Evolutionary conservation across 1,140 invertebrate genomes (phyloP).

Genomic region (Bicyclus anynana): DNA sequence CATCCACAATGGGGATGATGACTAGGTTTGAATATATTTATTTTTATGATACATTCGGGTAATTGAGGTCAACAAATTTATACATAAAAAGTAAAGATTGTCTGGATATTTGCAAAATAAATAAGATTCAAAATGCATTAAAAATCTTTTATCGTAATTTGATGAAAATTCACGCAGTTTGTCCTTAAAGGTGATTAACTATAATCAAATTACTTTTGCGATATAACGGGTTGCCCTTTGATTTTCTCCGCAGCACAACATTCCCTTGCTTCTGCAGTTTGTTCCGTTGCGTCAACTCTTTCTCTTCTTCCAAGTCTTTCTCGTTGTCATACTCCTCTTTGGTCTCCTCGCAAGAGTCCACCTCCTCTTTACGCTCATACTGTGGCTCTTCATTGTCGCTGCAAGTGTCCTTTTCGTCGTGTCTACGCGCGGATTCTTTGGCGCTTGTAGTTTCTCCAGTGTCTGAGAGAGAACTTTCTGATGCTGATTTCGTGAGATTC

Average conservation of each 20-base stretch:
- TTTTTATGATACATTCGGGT: too few species aligned
- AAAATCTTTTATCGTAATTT: too few species aligned
- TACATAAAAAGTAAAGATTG: too few species aligned
- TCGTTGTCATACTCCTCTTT: slow-evolving; percentile 56
- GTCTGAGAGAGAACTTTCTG: slow-evolving; percentile 91
- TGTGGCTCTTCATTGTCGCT: slow-evolving; percentile 78
- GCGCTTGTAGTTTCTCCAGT: slow-evolving; percentile 80
- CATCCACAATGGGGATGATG: too few species aligned
- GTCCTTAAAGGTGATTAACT: too few species aligned
- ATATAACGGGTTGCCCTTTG: slow-evolving; percentile 81
- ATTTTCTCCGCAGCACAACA: slow-evolving; percentile 81
- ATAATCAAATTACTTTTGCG: slow-evolving; percentile 79
- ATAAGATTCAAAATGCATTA: too few species aligned
- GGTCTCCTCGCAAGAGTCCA: slow-evolving; percentile 57
- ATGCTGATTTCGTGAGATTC: slow-evolving; percentile 85
- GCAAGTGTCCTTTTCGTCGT: slow-evolving; percentile 84
- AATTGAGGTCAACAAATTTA: too few species aligned
- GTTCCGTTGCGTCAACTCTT: slow-evolving; percentile 44
- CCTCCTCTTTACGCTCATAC: slow-evolving; percentile 22
- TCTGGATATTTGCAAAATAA: too few species aligned
- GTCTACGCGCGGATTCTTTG: slow-evolving; percentile 83
- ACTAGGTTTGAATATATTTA: too few species aligned
- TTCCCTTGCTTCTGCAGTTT: slow-evolving; percentile 75
- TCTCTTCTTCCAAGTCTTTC: slow-evolving; percentile 44
- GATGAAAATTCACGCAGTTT: too few species aligned